phyloP scores from a whole-genome alignment of 2,797 vertebrate genomes.

The Pteronotus mesoamericanus region DNA sequence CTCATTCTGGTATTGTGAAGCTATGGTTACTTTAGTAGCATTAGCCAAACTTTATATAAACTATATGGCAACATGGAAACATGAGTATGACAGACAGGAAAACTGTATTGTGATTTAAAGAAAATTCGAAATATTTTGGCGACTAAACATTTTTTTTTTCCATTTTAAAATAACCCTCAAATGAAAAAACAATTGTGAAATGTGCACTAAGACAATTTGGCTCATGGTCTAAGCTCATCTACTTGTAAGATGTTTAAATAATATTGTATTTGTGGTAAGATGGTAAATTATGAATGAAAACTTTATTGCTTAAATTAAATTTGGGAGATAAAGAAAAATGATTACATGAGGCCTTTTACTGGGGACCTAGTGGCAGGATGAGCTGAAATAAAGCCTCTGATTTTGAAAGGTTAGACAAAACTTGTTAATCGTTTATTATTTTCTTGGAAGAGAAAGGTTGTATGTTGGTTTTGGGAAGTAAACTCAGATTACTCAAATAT shows the following conservation, averaged over 20 bases:
- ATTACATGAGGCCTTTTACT: background rate
- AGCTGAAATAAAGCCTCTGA: background rate
- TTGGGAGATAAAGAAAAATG: slow-evolving; percentile 5
- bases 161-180: slow-evolving; percentile 26
- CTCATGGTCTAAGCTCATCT: background rate
- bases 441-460: background rate
- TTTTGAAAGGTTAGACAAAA: slow-evolving; percentile 25
- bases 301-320: background rate
- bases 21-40: background rate
- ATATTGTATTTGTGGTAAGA: background rate
- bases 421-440: background rate
- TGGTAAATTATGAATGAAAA: slow-evolving; percentile 24
- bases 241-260: background rate
- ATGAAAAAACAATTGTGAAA: slow-evolving; percentile 45
- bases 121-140: slow-evolving; percentile 29
- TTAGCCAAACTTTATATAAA: background rate
- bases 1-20: background rate
- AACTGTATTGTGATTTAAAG: background rate
- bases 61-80: background rate
- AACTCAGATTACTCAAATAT: background rate
- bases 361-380: background rate
- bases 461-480: background rate
- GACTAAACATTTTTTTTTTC: background rate
- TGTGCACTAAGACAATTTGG: background rate
- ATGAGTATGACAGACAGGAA: background rate